A percentile compares a stretch with the other conserved stretches of the same genome.
These are phyloP conservation scores for Corythoichthys intestinalis DNA, from an alignment of 2,113 vertebrate genomes.

Conservation along the genomic window DNA sequence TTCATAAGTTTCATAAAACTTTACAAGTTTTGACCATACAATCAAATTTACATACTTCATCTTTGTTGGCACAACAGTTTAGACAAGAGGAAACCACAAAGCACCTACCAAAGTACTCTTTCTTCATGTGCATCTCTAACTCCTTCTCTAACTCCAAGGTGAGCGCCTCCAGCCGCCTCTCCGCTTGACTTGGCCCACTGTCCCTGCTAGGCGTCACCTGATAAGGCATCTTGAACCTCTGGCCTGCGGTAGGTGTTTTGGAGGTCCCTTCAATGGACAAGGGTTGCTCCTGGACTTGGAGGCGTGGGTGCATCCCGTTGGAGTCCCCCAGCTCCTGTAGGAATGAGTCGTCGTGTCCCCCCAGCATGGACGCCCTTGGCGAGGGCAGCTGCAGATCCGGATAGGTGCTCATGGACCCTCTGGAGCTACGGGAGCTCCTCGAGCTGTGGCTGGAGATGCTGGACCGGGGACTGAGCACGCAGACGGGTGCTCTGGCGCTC, in stretches of 20 bases:
- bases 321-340: constrained; percentile 73
- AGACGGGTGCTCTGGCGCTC: constrained; percentile 64
- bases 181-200: constrained; percentile 86
- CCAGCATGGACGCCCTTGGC: constrained; percentile 79
- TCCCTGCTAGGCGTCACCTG: constrained; percentile 85
- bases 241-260: constrained; percentile 65
- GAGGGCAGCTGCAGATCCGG: constrained; percentile 82
- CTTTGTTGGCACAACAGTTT: neutral
- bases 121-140: constrained; percentile 93
- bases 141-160: constrained; percentile 96
- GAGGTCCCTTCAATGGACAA: constrained; percentile 35
- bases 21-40: neutral
- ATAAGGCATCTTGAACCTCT: constrained; percentile 83
- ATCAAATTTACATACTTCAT: neutral
- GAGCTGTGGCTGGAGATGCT: constrained; percentile 91
- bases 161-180: constrained; percentile 88
- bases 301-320: constrained; percentile 64
- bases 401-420: constrained; percentile 85
- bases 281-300: constrained; percentile 65
- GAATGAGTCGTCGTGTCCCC: constrained; percentile 72
- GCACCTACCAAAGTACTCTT: constrained; percentile 94
- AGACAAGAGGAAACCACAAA: neutral
- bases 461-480: constrained; percentile 81
- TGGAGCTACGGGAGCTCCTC: constrained; percentile 80
- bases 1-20: too few relatives aligned